phyloP scores from a whole-genome alignment of 2,888 invertebrate genomes.

The Drosophila buzzatii region DNA sequence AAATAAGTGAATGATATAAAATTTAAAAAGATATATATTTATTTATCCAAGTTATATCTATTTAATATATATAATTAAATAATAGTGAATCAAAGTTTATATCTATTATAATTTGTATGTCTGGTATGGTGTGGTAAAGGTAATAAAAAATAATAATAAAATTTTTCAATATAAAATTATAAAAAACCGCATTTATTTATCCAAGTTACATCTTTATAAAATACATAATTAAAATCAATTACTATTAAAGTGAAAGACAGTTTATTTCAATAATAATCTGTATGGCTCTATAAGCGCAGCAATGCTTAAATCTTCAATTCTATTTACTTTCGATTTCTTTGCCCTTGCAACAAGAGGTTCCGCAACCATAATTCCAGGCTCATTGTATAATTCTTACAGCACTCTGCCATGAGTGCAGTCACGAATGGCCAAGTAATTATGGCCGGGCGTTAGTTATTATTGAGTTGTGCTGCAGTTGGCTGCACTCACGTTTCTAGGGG shows the following conservation, averaged over 20 bases:
- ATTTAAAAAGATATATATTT: too few relatives aligned
- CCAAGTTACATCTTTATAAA: background rate
- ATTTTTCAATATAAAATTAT: too few relatives aligned
- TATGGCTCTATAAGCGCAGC: background rate
- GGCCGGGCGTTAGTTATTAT: constrained; percentile 25
- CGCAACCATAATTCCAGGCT: background rate
- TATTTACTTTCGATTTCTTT: background rate
- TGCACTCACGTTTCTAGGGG: constrained; percentile 8
- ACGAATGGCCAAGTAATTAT: constrained; percentile 47
- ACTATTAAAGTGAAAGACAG: too few relatives aligned
- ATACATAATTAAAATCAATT: background rate
- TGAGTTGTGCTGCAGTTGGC: constrained; percentile 19
- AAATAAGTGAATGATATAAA: too few relatives aligned
- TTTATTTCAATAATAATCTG: background rate
- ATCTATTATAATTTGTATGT: too few relatives aligned
- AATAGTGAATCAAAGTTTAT: too few relatives aligned
- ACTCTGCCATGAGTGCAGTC: constrained; percentile 11
- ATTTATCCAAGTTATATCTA: too few relatives aligned
- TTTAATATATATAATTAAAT: background rate
- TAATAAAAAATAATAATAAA: too few relatives aligned
- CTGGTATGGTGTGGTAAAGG: too few relatives aligned
- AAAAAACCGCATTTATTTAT: too few relatives aligned
- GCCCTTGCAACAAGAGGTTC: background rate
- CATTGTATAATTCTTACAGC: background rate
- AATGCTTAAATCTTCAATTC: background rate